Evolutionary conservation across 2,113 vertebrate species (phyloP).

Genomic region (Motacilla alba): DNA sequence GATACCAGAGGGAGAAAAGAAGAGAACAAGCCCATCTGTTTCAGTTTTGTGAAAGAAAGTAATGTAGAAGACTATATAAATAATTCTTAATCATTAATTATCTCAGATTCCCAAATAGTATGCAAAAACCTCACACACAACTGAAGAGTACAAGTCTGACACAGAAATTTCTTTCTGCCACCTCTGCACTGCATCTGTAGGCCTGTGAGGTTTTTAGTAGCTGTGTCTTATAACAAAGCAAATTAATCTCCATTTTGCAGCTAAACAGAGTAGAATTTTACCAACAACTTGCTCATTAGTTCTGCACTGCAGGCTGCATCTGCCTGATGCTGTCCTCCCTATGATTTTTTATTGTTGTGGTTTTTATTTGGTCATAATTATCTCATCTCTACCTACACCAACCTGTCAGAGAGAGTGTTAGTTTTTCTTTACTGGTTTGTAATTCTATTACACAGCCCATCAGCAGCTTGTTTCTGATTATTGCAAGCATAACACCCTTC

Average conservation of each 20-base stretch:
- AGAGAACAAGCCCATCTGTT: not conserved
- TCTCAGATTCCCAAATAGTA: not conserved
- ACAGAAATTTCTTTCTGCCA: conserved; percentile 1
- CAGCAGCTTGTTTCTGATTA: conserved; percentile 8
- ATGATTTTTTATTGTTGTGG: conserved; percentile 21
- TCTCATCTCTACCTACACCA: conserved; percentile 6
- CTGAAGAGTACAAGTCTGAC: not conserved
- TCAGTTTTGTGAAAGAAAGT: not conserved
- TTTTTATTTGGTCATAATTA: conserved; percentile 53
- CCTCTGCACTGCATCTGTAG: not conserved
- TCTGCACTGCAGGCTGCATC: not conserved
- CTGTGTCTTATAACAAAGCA: not conserved
- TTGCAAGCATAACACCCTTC: not conserved
- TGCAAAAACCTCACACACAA: not conserved
- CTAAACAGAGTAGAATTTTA: conserved; percentile 9
- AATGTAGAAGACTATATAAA: not conserved
- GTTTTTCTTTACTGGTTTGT: conserved; percentile 34
- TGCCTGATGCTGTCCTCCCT: not conserved
- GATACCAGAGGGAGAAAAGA: not conserved
- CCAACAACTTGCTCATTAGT: conserved; percentile 8
- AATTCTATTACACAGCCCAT: conserved; percentile 28
- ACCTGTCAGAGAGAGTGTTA: not conserved
- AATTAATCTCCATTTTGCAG: conserved; percentile 52
- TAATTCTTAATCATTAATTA: not conserved
- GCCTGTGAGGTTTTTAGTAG: conserved; percentile 5